Conservation (phyloP, 2,113 vertebrate species). For the Nycticryphes semicollaris region DNA sequence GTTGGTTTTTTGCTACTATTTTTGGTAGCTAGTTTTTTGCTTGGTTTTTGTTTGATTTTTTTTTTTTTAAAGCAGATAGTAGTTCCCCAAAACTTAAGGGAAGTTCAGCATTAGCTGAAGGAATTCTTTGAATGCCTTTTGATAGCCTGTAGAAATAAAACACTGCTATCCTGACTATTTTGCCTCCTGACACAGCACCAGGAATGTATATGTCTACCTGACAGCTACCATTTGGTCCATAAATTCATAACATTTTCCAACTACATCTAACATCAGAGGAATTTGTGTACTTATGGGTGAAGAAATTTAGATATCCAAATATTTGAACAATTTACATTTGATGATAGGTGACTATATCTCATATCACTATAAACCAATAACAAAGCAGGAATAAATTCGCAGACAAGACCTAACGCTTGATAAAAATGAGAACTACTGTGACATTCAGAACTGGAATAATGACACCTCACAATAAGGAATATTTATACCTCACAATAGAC, state of each 20-base stretch:
- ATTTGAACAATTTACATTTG: neutral
- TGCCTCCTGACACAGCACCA: neutral
- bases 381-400: neutral
- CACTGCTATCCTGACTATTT: neutral
- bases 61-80: neutral
- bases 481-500: neutral
- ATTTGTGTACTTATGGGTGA: neutral
- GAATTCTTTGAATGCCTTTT: neutral
- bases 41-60: no score
- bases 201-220: neutral
- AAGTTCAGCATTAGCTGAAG: neutral
- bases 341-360: neutral
- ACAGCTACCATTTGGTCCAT: neutral
- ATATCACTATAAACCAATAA: neutral
- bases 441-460: neutral
- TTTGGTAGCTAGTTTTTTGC: no score
- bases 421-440: neutral
- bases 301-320: neutral
- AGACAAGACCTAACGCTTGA: neutral
- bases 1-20: neutral
- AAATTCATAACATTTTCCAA: neutral
- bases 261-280: neutral
- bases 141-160: neutral
- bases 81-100: neutral
- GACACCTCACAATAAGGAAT: neutral